phyloP scores from a whole-genome alignment of 2,888 invertebrate genomes.

The Stenichneumon culpator region DNA sequence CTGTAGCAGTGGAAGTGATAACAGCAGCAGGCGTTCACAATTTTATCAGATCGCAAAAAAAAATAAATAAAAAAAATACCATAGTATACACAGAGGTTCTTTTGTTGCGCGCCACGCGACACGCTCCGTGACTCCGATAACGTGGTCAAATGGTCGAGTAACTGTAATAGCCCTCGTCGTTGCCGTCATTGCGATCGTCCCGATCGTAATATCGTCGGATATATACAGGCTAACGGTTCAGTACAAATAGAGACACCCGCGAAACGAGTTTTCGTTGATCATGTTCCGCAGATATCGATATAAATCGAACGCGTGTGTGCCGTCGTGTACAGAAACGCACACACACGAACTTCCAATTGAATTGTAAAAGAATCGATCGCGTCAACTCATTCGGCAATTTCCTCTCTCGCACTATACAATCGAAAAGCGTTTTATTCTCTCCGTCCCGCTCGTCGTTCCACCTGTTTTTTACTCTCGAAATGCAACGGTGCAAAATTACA shows the following conservation, averaged over 20 bases:
- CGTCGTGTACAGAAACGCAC: not conserved
- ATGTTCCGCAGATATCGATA: constrained; percentile 23
- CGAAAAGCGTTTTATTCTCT: constrained; percentile 13
- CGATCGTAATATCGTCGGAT: constrained; percentile 11
- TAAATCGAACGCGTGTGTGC: not conserved
- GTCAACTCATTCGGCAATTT: constrained; percentile 37
- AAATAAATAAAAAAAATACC: not conserved
- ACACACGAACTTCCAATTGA: constrained; percentile 26
- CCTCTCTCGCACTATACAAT: constrained; percentile 10
- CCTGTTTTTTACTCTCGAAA: not conserved
- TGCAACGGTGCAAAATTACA: not conserved
- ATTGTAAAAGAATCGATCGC: constrained; percentile 47
- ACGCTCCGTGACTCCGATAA: constrained; percentile 32
- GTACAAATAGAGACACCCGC: constrained; percentile 48
- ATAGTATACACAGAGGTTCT: constrained; percentile 1
- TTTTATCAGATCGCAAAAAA: constrained; percentile 35
- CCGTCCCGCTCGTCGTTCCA: not conserved
- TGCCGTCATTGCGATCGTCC: constrained; percentile 32
- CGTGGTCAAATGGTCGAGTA: constrained; percentile 46
- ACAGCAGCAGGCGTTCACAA: constrained; percentile 19
- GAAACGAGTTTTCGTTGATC: constrained; percentile 55
- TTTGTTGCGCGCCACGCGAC: constrained; percentile 45
- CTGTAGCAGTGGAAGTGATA: not conserved
- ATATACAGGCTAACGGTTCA: constrained; percentile 31
- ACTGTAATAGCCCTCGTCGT: constrained; percentile 37